phyloP scores from a whole-genome alignment of 35 echinoderm and acorn worm genomes.

The Chiridota heheva region DNA sequence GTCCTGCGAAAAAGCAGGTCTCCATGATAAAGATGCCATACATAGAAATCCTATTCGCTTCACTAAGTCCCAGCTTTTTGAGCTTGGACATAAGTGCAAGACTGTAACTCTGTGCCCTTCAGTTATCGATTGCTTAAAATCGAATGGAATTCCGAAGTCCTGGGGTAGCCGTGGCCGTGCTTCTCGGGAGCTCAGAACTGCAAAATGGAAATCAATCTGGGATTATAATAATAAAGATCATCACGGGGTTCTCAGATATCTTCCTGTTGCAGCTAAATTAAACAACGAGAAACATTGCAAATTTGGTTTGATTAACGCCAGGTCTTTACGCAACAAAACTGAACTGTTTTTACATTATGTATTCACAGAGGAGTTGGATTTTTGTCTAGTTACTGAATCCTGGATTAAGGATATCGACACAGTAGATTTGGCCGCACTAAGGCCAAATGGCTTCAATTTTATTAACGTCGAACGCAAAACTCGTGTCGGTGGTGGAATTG shows the following conservation, averaged over 20 bases:
- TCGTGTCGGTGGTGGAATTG: slow-evolving; percentile 37
- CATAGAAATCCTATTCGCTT: too few relatives aligned
- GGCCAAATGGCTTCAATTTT: slow-evolving; percentile 12
- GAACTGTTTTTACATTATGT: slow-evolving; percentile 26
- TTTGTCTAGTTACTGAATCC: slow-evolving; percentile 29
- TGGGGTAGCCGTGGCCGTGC: not conserved
- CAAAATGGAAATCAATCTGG: slow-evolving; percentile 14
- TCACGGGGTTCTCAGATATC: slow-evolving; percentile 4
- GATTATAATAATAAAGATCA: slow-evolving; percentile 16
- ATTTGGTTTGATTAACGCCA: slow-evolving; percentile 23
- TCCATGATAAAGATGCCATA: too few relatives aligned
- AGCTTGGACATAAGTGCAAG: too few relatives aligned
- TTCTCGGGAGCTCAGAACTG: slow-evolving; percentile 5
- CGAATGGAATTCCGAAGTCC: not conserved
- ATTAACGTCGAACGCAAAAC: not conserved
- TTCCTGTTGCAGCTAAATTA: slow-evolving; percentile 3
- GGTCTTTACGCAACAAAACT: slow-evolving; percentile 21
- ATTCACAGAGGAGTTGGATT: not conserved
- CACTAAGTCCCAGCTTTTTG: too few relatives aligned
- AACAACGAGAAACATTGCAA: slow-evolving; percentile 20
- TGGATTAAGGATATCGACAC: slow-evolving; percentile 30
- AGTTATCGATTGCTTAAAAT: not conserved
- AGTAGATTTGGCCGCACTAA: slow-evolving; percentile 28
- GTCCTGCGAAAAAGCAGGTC: too few relatives aligned
- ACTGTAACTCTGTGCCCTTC: too few relatives aligned